Evolutionary conservation across 2,888 invertebrate genomes (phyloP).

Genomic region (Boloria euphrosyne): DNA sequence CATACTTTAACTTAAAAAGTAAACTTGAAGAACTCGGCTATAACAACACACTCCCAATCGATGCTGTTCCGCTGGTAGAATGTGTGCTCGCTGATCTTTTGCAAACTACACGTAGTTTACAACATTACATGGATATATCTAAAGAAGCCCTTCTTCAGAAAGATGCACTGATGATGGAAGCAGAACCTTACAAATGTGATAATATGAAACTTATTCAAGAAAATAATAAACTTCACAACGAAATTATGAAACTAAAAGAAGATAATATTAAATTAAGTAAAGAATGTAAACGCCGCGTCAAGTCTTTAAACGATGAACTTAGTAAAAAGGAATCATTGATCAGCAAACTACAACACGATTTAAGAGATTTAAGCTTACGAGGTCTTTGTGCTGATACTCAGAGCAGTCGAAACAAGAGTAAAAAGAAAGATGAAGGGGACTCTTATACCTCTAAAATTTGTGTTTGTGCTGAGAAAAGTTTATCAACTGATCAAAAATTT

Average conservation of each 20-base stretch:
- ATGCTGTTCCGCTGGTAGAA: slow-evolving; percentile 91
- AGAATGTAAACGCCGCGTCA: slow-evolving; percentile 84
- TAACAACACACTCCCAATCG: slow-evolving; percentile 87
- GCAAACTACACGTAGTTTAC: slow-evolving; percentile 93
- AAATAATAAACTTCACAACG: slow-evolving; percentile 87
- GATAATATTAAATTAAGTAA: slow-evolving; percentile 81
- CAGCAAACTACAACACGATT: slow-evolving; percentile 69
- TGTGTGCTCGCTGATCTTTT: slow-evolving; percentile 91
- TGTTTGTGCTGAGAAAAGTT: slow-evolving; percentile 55
- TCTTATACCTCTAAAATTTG: slow-evolving; percentile 51
- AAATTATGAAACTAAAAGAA: slow-evolving; percentile 85
- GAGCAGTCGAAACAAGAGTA: slow-evolving; percentile 71
- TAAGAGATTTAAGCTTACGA: slow-evolving; percentile 70
- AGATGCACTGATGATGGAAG: slow-evolving; percentile 85
- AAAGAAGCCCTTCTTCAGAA: slow-evolving; percentile 87
- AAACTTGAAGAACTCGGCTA: slow-evolving; percentile 93
- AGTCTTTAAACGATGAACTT: slow-evolving; percentile 84
- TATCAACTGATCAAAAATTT: slow-evolving; percentile 69
- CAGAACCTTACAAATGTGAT: slow-evolving; percentile 91
- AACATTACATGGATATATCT: slow-evolving; percentile 90
- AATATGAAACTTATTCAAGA: slow-evolving; percentile 89
- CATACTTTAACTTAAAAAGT: slow-evolving; percentile 78
- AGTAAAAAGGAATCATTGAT: slow-evolving; percentile 76
- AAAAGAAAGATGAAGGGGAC: slow-evolving; percentile 58
- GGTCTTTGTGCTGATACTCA: slow-evolving; percentile 73